phyloP scores from a whole-genome alignment of 2,888 invertebrate genomes.

The Phytoseiulus persimilis region DNA sequence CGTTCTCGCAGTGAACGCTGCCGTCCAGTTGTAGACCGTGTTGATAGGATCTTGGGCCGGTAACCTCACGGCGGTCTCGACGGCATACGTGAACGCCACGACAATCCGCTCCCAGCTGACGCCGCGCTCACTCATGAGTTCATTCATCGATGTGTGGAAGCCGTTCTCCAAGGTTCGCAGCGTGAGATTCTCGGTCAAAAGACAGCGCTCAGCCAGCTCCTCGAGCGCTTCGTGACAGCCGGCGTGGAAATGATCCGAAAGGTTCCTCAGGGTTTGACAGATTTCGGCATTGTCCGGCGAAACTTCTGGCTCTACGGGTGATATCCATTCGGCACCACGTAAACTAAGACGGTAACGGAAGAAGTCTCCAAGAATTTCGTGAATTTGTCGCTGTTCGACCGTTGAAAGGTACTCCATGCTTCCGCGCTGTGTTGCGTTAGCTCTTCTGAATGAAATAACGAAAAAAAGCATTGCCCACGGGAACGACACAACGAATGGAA shows the following conservation, averaged over 20 bases:
- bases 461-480: background rate
- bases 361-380: conserved; percentile 12
- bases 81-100: conserved; percentile 11
- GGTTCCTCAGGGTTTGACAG: background rate
- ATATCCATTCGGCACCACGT: background rate
- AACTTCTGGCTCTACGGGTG: background rate
- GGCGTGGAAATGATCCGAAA: conserved; percentile 15
- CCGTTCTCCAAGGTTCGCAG: background rate
- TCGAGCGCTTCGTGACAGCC: background rate
- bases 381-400: conserved; percentile 22
- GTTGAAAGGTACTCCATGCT: conserved; percentile 22
- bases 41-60: conserved; percentile 10
- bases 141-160: background rate
- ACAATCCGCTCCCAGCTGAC: conserved; percentile 16
- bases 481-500: background rate
- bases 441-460: background rate
- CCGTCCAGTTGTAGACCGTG: background rate
- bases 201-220: conserved; percentile 13
- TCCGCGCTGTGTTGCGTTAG: background rate
- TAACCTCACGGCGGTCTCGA: conserved; percentile 15
- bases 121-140: conserved; percentile 6
- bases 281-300: background rate
- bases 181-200: background rate
- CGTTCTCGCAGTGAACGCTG: background rate
- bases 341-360: conserved; percentile 18